Percentiles rank a stretch among this genome's conserved stretches.
phyloP scores from a whole-genome alignment of 2,113 vertebrate genomes.

The Engraulis encrasicolus region DNA sequence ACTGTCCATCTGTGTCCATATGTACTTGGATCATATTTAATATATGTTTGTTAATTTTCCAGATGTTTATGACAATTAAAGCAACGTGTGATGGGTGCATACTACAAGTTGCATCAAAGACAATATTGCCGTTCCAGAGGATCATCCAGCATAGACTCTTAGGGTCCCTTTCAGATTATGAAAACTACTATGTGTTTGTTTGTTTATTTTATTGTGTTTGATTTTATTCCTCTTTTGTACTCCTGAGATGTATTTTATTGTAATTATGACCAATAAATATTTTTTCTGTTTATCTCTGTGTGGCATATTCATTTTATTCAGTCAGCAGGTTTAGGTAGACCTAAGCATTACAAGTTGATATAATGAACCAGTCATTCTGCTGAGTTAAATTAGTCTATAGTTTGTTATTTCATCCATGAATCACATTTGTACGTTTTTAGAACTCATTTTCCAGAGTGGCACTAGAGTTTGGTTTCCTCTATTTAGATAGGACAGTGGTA shows the following conservation, averaged over 20 bases:
- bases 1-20: too few relatives aligned
- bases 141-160: background rate
- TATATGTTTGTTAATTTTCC: slow-evolving; percentile 39
- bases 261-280: slow-evolving; percentile 30
- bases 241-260: slow-evolving; percentile 7
- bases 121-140: background rate
- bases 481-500: too few relatives aligned
- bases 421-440: too few relatives aligned
- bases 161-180: background rate
- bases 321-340: background rate
- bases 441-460: too few relatives aligned
- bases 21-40: too few relatives aligned
- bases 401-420: too few relatives aligned
- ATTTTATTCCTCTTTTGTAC: background rate
- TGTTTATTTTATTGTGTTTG: background rate
- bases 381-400: too few relatives aligned
- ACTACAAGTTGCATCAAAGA: background rate
- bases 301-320: background rate
- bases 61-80: slow-evolving; percentile 78
- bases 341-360: too few relatives aligned
- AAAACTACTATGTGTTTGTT: slow-evolving; percentile 7
- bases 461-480: too few relatives aligned
- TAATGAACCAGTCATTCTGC: too few relatives aligned
- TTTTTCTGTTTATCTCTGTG: slow-evolving; percentile 47
- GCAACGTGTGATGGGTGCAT: background rate